Evolutionary conservation across 2,797 vertebrate genomes (phyloP).

Genomic region (Cygnus olor): DNA sequence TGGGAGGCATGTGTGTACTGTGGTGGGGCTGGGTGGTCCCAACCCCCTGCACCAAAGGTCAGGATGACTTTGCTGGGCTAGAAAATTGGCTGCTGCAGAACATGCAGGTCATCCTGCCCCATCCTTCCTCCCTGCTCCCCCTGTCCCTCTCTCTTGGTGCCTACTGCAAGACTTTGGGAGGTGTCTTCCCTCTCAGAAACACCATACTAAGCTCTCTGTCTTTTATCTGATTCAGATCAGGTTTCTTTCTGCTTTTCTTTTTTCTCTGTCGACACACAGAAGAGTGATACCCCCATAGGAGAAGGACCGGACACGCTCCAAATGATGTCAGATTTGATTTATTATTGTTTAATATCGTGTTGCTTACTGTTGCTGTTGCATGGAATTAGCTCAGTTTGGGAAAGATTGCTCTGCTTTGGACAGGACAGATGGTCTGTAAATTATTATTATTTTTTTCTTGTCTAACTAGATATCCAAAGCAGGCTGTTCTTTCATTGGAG

Average conservation of each 20-base stretch:
- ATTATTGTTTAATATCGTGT: conserved; percentile 53
- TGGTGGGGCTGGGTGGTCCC: fast-evolving
- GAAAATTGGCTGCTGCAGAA: neutral
- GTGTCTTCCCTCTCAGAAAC: neutral
- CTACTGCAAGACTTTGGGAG: neutral
- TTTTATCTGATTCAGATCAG: neutral
- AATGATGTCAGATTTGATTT: conserved; percentile 61
- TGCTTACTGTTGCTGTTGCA: conserved; percentile 26
- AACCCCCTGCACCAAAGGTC: fast-evolving
- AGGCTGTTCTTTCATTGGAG: conserved; percentile 16
- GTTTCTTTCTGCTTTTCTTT: conserved; percentile 30
- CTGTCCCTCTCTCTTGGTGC: neutral
- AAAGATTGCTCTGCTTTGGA: conserved; percentile 19
- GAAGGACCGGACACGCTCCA: neutral
- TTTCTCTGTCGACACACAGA: neutral
- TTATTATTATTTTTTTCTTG: neutral
- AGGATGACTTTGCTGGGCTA: neutral
- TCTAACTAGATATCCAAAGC: neutral
- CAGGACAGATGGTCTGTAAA: conserved; percentile 31
- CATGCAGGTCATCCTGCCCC: neutral
- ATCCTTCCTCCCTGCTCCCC: neutral
- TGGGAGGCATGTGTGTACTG: neutral
- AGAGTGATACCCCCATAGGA: conserved; percentile 16
- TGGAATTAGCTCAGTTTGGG: neutral
- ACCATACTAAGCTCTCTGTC: neutral